Base-by-base conservation (phyloP, 2,113 vertebrate genomes). In the Casuarius casuarius region DNA sequence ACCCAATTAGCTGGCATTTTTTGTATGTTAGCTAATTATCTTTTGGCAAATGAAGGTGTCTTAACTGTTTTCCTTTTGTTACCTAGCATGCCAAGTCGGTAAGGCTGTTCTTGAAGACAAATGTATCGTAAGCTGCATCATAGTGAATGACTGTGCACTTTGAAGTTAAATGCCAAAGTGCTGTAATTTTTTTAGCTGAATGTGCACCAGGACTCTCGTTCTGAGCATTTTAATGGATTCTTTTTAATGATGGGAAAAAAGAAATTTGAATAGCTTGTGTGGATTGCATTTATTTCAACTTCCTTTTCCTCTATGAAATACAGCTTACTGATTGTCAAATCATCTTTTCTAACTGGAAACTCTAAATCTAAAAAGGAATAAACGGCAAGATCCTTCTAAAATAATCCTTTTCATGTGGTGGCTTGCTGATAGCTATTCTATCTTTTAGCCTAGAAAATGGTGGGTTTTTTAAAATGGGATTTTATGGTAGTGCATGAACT, bases 91-190 rank as follows among this genome's bases (percentile, higher is more conserved):
- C 97, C 97, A 89, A 18, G 94, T 96, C 72, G 92, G 98, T 98
- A 98, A 97, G 97, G 26, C 92, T 94, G 84, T 89, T 95, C 90
- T 97, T 94, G 96, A 96, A 81, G 96, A 98, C 91, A 90, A 97
- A 85, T 81, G 16, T 95, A 25, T 97, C 49, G 96, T 98, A 97
- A 98, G 96, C 95, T 86, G 90, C 96, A 97, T 96, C 93, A 1
- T 75, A 93, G 15, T 94, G 95, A 94, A 93, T 97, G 95, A 72
- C 85, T 97, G 44, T 97, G 97, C 86, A 84, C 95, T 97, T 97
- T 70, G 40, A 89, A 88, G 56, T 96, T 86, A 58, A 94, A 83
- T 96, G 59, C 83, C 63, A 62, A 89, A 89, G 93, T 96, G 89
- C 91, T 93, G 35, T 81, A 68, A 20, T 58, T 76, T 84, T 95